phyloP scores from a whole-genome alignment of 2,888 invertebrate species.

The Terebella lapidaria region DNA sequence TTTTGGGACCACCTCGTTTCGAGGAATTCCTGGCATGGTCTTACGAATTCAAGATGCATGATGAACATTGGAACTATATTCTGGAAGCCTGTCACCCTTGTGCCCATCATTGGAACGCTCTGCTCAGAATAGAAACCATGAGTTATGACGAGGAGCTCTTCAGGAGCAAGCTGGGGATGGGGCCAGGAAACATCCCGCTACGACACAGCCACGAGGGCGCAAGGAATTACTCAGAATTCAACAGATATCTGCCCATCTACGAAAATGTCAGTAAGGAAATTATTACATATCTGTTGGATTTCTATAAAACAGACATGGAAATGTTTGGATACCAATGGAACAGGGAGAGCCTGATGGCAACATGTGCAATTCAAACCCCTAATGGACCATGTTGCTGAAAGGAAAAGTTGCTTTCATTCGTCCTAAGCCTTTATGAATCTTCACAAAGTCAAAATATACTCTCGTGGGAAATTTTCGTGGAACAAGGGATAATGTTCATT shows the following conservation, averaged over 20 bases:
- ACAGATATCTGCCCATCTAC: not conserved
- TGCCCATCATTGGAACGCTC: not conserved
- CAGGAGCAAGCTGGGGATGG: not conserved
- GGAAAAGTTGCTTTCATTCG: too few species aligned
- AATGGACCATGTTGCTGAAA: not conserved
- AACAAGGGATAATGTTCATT: too few species aligned
- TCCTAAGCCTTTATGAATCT: too few species aligned
- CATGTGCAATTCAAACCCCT: not conserved
- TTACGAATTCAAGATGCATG: not conserved
- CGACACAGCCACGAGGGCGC: not conserved
- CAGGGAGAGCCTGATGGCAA: not conserved
- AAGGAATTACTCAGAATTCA: not conserved
- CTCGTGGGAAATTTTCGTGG: too few species aligned
- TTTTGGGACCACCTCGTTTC: not conserved
- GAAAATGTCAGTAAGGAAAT: not conserved
- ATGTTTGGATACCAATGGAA: not conserved
- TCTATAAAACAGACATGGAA: not conserved
- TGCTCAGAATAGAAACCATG: slow-evolving; percentile 1
- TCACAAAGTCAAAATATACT: too few species aligned
- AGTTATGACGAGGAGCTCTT: not conserved
- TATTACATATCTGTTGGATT: not conserved
- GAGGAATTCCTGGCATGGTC: not conserved
- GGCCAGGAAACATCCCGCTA: not conserved
- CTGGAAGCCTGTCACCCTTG: not conserved
- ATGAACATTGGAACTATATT: not conserved